Base-by-base conservation (phyloP, 2,113 vertebrate species). In the Ariopsis seemanni region DNA sequence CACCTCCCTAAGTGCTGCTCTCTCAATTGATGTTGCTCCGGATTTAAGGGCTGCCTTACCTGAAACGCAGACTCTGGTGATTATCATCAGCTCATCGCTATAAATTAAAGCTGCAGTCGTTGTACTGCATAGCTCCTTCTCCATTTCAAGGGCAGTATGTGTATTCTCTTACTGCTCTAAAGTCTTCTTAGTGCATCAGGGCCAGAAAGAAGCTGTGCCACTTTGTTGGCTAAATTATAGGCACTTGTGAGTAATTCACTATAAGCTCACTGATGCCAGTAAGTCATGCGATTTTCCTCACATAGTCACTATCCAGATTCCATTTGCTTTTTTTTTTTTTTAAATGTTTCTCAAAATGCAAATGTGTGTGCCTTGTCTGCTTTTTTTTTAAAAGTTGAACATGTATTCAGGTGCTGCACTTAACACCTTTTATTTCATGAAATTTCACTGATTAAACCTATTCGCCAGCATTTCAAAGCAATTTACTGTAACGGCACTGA, bases 121-220 rank as follows among this genome's bases (percentile, higher is more conserved):
- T 72, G 9, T 85, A 87, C 80, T 86, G 17, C 52, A 22, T 85
- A 27, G 74, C 22, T 34, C 78, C 42, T 69, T 80, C 53, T 84
- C 63, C 86, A 15, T 88, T 90, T 89, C 86, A 91, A 90, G 72
- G 89, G 82, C 87, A 86, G 74, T 55, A 34, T 58, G 22, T 80
- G 80, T 58, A 52, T 55, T 80, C 71, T 84, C 27, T 67, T 63
- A 58, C 62, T 79, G 79, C 82, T 87, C 53, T 74, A 52, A 79
- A 77, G 83, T 84, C 69, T 6, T 83, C 27, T 52, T 7, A 63
- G 69, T 84, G 63, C 53, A 42, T n/a, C 34, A 57, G n/a, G 17
- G 62, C 50, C 8, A 55, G 27, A 86, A 84, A 84, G 69, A 80
- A 69, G 78, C 85, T 15, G 42, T 11, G 15, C 83, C 55, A 82